These are phyloP conservation scores for Papilio elwesi DNA, from an alignment of 2,888 invertebrate species.

Conservation along the genomic window DNA sequence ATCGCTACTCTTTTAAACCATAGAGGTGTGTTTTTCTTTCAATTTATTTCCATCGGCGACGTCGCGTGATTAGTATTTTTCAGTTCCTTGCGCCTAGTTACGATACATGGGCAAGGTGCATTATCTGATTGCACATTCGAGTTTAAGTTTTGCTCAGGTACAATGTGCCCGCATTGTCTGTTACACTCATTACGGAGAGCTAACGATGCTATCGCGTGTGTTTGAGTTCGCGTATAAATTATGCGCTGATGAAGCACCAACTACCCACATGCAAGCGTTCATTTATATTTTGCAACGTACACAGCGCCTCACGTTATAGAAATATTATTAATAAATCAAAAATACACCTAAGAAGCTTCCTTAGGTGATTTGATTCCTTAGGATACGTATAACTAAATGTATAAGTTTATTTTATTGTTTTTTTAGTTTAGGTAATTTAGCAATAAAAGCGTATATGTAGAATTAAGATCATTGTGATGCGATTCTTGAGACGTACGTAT, in stretches of 20 bases:
- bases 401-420: no score
- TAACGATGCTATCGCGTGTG: constrained; percentile 36
- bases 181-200: constrained; percentile 15
- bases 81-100: neutral
- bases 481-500: no score
- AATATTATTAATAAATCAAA: constrained; percentile 1
- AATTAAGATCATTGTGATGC: no score
- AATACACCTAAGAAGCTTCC: no score
- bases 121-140: neutral
- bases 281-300: constrained; percentile 32
- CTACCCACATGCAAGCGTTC: constrained; percentile 25
- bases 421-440: no score
- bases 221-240: constrained; percentile 22
- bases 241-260: constrained; percentile 33
- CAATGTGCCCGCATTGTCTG: constrained; percentile 24
- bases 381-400: no score
- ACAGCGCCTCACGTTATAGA: constrained; percentile 6
- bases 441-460: no score
- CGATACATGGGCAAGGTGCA: neutral
- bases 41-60: no score
- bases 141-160: neutral
- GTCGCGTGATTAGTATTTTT: no score
- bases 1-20: no score
- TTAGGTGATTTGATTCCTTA: no score
- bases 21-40: no score